phyloP scores from a whole-genome alignment of 2,888 invertebrate species.

The Exephanes ischioxanthus region DNA sequence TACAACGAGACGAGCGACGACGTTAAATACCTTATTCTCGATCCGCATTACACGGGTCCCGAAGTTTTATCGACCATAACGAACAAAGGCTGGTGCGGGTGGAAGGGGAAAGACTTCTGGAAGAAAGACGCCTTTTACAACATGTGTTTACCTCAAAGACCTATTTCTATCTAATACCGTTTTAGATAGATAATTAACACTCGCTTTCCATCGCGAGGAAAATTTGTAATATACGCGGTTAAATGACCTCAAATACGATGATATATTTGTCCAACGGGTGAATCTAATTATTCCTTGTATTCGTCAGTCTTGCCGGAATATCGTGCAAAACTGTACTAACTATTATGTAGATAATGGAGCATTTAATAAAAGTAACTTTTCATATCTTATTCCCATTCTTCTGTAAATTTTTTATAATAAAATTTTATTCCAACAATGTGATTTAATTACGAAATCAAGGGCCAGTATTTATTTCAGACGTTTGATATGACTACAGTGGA shows the following conservation, averaged over 20 bases:
- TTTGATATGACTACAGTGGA: slow-evolving; percentile 13
- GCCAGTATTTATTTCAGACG: slow-evolving; percentile 13
- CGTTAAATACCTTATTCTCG: slow-evolving; percentile 96
- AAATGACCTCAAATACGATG: slow-evolving; percentile 18
- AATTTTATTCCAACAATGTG: slow-evolving; percentile 50
- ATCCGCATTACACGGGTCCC: slow-evolving; percentile 98
- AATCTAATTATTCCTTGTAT: slow-evolving; percentile 50
- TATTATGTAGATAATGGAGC: slow-evolving; percentile 59
- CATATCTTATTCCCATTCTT: slow-evolving; percentile 46
- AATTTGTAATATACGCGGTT: slow-evolving; percentile 57
- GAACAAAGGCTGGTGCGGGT: slow-evolving; percentile 98
- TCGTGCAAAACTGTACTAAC: slow-evolving; percentile 27
- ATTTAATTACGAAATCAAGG: slow-evolving; percentile 53
- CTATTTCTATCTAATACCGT: slow-evolving; percentile 75
- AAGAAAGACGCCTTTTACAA: slow-evolving; percentile 98
- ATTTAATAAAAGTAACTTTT: slow-evolving; percentile 63
- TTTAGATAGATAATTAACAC: slow-evolving; percentile 20
- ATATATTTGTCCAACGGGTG: slow-evolving; percentile 44
- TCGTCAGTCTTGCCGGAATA: slow-evolving; percentile 38
- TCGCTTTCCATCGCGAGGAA: neutral
- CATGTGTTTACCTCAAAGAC: slow-evolving; percentile 95
- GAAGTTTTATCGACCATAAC: slow-evolving; percentile 92
- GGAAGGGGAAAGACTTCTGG: slow-evolving; percentile 98
- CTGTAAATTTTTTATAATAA: slow-evolving; percentile 48
- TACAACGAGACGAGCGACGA: slow-evolving; percentile 93